phyloP scores from a whole-genome alignment of 2,888 invertebrate species.

The Perizoma affinitatum region DNA sequence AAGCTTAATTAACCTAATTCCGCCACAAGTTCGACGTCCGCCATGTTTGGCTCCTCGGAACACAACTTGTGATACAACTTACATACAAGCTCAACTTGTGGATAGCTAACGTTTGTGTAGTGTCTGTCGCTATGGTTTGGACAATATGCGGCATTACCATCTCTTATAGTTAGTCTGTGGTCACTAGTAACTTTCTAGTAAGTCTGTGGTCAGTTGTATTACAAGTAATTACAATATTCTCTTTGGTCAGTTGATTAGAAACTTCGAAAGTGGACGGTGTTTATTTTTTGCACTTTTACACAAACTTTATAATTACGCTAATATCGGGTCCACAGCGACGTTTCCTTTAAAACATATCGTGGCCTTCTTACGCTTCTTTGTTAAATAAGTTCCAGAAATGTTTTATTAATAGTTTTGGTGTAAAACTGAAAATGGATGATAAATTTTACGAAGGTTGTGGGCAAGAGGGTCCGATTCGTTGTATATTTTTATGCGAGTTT shows the following conservation, averaged over 20 bases:
- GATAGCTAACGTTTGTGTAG: too few species aligned
- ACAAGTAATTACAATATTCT: too few species aligned
- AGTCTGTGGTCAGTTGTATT: conserved; percentile 42
- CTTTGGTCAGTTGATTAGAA: conserved; percentile 44
- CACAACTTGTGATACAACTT: too few species aligned
- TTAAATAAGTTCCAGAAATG: conserved; percentile 19
- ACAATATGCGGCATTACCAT: too few species aligned
- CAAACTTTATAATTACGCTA: conserved; percentile 49
- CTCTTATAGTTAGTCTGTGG: too few species aligned
- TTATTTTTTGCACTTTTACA: conserved; percentile 19
- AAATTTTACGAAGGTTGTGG: conserved; percentile 84
- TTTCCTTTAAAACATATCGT: conserved; percentile 35
- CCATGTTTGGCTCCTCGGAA: too few species aligned
- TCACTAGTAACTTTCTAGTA: too few species aligned
- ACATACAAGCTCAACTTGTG: too few species aligned
- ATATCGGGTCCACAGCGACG: conserved; percentile 35
- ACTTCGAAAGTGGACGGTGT: conserved; percentile 25
- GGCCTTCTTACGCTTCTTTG: conserved; percentile 10
- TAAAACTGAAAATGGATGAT: conserved; percentile 65
- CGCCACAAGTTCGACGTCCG: too few species aligned
- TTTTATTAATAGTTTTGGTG: conserved; percentile 37
- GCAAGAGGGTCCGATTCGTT: conserved; percentile 88
- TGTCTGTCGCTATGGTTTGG: too few species aligned
- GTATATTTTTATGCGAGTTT: conserved; percentile 91
- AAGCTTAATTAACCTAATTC: too few species aligned